A percentile compares a stretch with the other conserved stretches of the same genome.
Evolutionary conservation across 1,140 invertebrate genomes (phyloP).

Genomic region (Hirudo medicinalis): DNA sequence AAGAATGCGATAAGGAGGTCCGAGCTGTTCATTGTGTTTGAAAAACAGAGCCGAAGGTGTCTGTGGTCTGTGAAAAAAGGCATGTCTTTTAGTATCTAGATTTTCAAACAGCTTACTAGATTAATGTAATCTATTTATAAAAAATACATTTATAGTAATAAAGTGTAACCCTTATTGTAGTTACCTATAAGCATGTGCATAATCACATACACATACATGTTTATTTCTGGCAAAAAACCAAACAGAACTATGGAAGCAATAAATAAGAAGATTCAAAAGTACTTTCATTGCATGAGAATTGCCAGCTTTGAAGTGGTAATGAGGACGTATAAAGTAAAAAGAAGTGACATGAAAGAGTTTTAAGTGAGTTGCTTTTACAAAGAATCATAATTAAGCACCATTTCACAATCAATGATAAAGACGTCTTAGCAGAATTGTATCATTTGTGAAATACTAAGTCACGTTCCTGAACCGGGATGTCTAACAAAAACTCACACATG

Average conservation of each 20-base stretch:
- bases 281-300: too few relatives aligned
- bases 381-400: background rate
- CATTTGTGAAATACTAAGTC: background rate
- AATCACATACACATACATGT: too few relatives aligned
- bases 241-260: too few relatives aligned
- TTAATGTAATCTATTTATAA: slow-evolving; percentile 1
- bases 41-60: slow-evolving; percentile 86
- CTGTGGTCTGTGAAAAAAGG: slow-evolving; percentile 50
- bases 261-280: background rate
- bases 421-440: background rate
- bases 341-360: background rate
- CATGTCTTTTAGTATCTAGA: too few relatives aligned
- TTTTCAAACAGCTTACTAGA: background rate
- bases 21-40: slow-evolving; percentile 95
- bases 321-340: background rate
- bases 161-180: too few relatives aligned
- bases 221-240: too few relatives aligned
- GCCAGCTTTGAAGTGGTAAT: background rate
- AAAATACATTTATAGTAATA: background rate
- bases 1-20: slow-evolving; percentile 90
- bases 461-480: background rate
- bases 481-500: slow-evolving; percentile 50
- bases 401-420: background rate
- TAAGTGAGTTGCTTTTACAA: background rate
- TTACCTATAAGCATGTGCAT: too few relatives aligned